Evolutionary conservation across 1,140 invertebrate species (phyloP).

Genomic region (Eufriesea mexicana): DNA sequence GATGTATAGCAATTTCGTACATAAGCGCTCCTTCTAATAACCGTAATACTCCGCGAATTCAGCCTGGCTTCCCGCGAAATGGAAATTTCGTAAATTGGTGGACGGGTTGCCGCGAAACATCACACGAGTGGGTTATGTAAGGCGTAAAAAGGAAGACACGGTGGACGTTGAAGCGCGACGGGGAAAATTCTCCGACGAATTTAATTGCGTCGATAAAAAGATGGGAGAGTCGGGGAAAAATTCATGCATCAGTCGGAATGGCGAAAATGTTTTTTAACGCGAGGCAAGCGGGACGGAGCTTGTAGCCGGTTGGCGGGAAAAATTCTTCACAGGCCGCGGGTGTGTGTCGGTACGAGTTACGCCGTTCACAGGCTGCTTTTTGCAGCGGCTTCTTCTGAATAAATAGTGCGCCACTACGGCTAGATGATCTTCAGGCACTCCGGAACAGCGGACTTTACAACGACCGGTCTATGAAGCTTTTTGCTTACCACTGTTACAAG

Average conservation of each 20-base stretch:
- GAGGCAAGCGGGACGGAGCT: background rate
- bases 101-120: background rate
- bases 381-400: constrained; percentile 5
- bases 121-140: background rate
- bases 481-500: constrained; percentile 21
- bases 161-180: background rate
- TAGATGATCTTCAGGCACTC: constrained; percentile 20
- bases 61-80: background rate
- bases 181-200: background rate
- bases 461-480: constrained; percentile 6
- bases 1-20: too few species aligned
- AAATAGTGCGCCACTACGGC: constrained; percentile 22
- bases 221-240: background rate
- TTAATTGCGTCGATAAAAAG: constrained; percentile 14
- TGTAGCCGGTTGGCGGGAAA: constrained; percentile 1
- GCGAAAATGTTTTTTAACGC: constrained; percentile 4
- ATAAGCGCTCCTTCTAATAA: background rate
- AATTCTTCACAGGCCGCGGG: background rate
- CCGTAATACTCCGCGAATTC: background rate
- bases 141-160: background rate
- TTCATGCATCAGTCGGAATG: background rate
- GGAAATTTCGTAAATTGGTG: background rate
- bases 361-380: constrained; percentile 1
- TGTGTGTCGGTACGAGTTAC: background rate
- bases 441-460: background rate